These are phyloP conservation scores for Lomographa bimaculata DNA, from an alignment of 2,888 invertebrate species.

Conservation along the genomic window DNA sequence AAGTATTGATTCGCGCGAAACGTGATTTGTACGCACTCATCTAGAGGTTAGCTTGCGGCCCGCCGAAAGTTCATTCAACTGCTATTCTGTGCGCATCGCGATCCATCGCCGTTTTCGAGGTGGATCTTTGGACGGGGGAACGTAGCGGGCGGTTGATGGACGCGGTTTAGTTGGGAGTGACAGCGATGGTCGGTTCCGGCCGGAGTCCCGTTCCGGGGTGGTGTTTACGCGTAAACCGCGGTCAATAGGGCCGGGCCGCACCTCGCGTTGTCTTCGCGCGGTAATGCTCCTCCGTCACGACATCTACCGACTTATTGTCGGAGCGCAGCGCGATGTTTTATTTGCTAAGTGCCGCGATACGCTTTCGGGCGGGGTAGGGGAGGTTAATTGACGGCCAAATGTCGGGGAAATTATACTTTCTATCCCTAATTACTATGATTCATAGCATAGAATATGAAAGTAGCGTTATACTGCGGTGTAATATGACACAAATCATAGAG, in stretches of 20 bases:
- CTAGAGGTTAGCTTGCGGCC: slow-evolving; percentile 74
- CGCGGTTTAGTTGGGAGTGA: slow-evolving; percentile 8
- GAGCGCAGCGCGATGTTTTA: slow-evolving; percentile 62
- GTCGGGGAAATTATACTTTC: slow-evolving; percentile 62
- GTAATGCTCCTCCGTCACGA: slow-evolving; percentile 76
- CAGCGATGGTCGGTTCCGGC: slow-evolving; percentile 42
- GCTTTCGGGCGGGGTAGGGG: slow-evolving; percentile 52
- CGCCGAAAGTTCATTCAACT: slow-evolving; percentile 51
- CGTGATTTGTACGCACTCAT: slow-evolving; percentile 84
- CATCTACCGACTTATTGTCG: slow-evolving; percentile 71
- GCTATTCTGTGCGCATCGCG: slow-evolving; percentile 29
- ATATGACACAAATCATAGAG: slow-evolving; percentile 30
- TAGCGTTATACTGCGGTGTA: slow-evolving; percentile 15
- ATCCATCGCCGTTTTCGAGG: slow-evolving; percentile 40
- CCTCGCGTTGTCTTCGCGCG: slow-evolving; percentile 70
- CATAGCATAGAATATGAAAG: slow-evolving; percentile 26
- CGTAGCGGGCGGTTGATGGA: slow-evolving; percentile 15
- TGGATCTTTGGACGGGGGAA: neutral
- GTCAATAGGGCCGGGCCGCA: slow-evolving; percentile 77
- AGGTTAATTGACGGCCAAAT: slow-evolving; percentile 70
- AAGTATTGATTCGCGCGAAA: slow-evolving; percentile 84
- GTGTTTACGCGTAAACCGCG: slow-evolving; percentile 77
- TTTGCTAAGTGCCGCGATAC: slow-evolving; percentile 74
- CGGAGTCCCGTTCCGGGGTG: slow-evolving; percentile 49
- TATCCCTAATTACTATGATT: slow-evolving; percentile 37